Evolutionary conservation across 2,797 vertebrate species (phyloP).

Genomic region (Acanthis flammea): DNA sequence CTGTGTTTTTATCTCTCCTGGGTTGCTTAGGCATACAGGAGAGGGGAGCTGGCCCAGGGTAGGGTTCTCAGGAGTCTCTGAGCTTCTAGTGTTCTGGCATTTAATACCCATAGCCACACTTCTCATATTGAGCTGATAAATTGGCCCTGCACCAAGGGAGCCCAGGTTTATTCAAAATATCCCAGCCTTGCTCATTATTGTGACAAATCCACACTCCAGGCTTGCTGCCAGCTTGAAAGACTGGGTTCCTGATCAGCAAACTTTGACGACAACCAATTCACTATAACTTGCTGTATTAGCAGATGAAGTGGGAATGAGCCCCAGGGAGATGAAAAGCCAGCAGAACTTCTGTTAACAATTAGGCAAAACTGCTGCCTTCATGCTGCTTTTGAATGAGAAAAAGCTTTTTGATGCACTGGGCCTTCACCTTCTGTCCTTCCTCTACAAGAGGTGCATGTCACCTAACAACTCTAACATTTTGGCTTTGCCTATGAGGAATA

Average conservation of each 20-base stretch:
- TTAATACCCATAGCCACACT: not conserved
- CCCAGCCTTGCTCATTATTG: not conserved
- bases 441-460: not conserved
- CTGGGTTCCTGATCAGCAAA: conserved; percentile 17
- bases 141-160: not conserved
- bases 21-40: not conserved
- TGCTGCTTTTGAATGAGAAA: not conserved
- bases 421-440: not conserved
- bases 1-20: not conserved
- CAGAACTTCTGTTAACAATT: conserved; percentile 7
- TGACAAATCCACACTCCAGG: conserved; percentile 25
- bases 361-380: not conserved
- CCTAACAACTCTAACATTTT: not conserved
- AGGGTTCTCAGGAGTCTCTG: not conserved
- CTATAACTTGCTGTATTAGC: not conserved
- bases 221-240: conserved; percentile 9
- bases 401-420: not conserved
- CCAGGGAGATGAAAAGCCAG: not conserved
- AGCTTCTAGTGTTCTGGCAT: not conserved
- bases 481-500: not conserved
- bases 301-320: conserved; percentile 4
- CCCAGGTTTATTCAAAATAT: conserved; percentile 24
- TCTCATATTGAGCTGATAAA: conserved; percentile 2
- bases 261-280: not conserved
- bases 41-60: not conserved